Conservation (phyloP, 2,797 vertebrate genomes). For the Acestrorhynchus altus region DNA sequence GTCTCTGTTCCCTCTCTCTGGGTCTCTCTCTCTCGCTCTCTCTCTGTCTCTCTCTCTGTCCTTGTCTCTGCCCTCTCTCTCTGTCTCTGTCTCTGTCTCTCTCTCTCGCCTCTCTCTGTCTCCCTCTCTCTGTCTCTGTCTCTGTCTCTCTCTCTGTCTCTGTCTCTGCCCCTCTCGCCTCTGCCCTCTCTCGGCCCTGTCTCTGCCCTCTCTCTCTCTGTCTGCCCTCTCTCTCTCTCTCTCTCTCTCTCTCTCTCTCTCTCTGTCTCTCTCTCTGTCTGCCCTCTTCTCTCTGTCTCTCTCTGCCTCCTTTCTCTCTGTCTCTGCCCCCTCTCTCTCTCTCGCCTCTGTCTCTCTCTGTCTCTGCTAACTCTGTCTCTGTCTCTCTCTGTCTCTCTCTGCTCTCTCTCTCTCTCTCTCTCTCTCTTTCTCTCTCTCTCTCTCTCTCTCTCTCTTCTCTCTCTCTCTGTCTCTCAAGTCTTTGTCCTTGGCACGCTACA, state of each 20-base stretch:
- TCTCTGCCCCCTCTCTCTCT: slow-evolving; percentile 12
- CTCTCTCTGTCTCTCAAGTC: neutral
- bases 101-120: neutral
- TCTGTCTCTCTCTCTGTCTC: slow-evolving; percentile 56
- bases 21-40: slow-evolving; percentile 3
- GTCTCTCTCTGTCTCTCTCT: too few species aligned
- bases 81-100: too few species aligned
- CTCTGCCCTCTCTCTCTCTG: slow-evolving; percentile 17
- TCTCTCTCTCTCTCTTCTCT: slow-evolving; percentile 15
- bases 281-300: slow-evolving; percentile 15
- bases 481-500: slow-evolving; percentile 62
- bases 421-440: neutral
- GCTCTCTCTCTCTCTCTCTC: slow-evolving; percentile 2
- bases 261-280: neutral
- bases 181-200: too few species aligned
- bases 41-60: slow-evolving; percentile 18
- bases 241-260: neutral
- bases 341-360: neutral
- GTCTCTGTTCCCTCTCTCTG: slow-evolving; percentile 44
- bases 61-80: too few species aligned
- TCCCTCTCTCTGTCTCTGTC: slow-evolving; percentile 25
- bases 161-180: neutral
- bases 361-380: too few species aligned
- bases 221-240: neutral
- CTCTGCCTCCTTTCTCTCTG: neutral